Percentiles rank a stretch among this genome's conserved stretches.
Conservation (phyloP, 2,888 invertebrate genomes). For the Scaptomyza cyrtandrae region DNA sequence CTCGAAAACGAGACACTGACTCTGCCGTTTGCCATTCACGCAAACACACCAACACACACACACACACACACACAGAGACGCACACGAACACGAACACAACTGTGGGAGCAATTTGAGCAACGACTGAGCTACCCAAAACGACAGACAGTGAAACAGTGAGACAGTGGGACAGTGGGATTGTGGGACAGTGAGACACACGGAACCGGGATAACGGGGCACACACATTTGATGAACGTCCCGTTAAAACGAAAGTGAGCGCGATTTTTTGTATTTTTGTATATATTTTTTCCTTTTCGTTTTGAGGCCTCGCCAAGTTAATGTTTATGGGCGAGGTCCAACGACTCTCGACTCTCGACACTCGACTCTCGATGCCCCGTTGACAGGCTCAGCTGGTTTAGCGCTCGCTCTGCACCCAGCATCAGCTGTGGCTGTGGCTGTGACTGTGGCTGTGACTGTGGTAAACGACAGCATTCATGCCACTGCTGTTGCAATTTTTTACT, state of each 20-base stretch:
- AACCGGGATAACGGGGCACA: conserved; percentile 19
- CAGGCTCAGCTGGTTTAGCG: conserved; percentile 36
- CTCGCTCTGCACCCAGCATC: conserved; percentile 28
- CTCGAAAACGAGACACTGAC: conserved; percentile 43
- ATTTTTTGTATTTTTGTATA: neutral
- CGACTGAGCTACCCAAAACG: neutral
- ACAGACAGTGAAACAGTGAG: neutral
- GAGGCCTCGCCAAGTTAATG: conserved; percentile 11
- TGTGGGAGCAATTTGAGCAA: conserved; percentile 1
- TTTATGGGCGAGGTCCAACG: conserved; percentile 47
- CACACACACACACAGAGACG: neutral
- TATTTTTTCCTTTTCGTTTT: neutral
- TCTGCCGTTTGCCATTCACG: neutral
- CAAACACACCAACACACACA: neutral
- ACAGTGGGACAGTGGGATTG: conserved; percentile 2
- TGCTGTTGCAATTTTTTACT: conserved; percentile 38
- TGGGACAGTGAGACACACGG: conserved; percentile 15
- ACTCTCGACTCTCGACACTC: conserved; percentile 22
- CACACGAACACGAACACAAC: neutral
- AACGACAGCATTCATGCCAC: neutral
- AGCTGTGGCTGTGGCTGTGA: conserved; percentile 28
- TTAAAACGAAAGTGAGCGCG: conserved; percentile 56
- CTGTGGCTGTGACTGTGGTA: neutral
- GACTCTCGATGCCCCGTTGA: conserved; percentile 15
- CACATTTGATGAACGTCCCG: conserved; percentile 52